These are phyloP conservation scores for Bombycilla garrulus DNA, from an alignment of 2,113 vertebrate genomes.

Conservation along the genomic window DNA sequence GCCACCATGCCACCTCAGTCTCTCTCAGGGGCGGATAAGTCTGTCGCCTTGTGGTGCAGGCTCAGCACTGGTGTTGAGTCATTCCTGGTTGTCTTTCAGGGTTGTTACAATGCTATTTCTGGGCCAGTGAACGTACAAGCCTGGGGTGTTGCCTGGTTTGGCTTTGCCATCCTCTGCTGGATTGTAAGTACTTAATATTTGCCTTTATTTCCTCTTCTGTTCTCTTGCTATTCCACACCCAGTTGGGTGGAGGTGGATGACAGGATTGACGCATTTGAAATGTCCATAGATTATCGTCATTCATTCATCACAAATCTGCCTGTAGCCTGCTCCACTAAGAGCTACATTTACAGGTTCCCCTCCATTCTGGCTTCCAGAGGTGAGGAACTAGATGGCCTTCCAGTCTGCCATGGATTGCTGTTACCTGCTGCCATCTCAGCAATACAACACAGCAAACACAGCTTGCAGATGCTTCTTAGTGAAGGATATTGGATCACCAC, in stretches of 20 bases:
- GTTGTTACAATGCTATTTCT: slow-evolving; percentile 76
- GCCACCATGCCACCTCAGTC: background rate
- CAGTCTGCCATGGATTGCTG: background rate
- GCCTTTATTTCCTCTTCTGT: background rate
- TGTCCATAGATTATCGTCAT: background rate
- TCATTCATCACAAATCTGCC: background rate
- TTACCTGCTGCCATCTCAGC: background rate
- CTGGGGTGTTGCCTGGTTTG: slow-evolving; percentile 84
- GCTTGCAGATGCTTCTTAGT: background rate
- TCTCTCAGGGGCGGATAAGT: background rate
- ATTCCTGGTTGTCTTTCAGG: slow-evolving; percentile 47
- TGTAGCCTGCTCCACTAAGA: background rate
- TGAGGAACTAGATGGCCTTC: background rate
- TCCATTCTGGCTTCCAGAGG: background rate
- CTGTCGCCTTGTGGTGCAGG: background rate
- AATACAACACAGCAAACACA: background rate
- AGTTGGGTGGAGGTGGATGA: background rate
- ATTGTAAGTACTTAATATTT: slow-evolving; percentile 72
- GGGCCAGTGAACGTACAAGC: slow-evolving; percentile 74
- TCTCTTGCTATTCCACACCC: background rate
- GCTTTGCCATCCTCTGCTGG: slow-evolving; percentile 85
- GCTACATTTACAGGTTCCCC: background rate
- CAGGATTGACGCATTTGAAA: background rate
- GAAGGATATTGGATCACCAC: background rate
- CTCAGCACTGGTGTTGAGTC: background rate